Conservation (phyloP, 1,140 invertebrate species). For the Hycleus cichorii region DNA sequence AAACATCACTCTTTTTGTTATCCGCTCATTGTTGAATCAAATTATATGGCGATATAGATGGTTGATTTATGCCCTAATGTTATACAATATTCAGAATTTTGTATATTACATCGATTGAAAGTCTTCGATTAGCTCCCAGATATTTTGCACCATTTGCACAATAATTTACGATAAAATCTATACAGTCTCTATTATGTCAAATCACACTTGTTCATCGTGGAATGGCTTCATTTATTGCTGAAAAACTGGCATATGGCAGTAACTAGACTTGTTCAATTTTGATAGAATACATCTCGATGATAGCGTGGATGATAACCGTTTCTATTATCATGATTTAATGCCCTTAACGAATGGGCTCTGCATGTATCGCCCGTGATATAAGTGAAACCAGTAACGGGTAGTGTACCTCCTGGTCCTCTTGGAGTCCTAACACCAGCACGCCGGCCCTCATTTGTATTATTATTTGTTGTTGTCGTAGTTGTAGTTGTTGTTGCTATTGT, state of each 20-base stretch:
- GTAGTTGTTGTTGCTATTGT: too few relatives aligned
- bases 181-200: conserved; percentile 36
- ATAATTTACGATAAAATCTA: conserved; percentile 1
- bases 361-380: conserved; percentile 61
- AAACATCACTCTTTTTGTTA: conserved; percentile 11
- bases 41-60: too few relatives aligned
- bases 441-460: conserved; percentile 39
- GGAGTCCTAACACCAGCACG: conserved; percentile 46
- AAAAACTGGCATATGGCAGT: not conserved
- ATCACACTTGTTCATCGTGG: conserved; percentile 33
- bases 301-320: conserved; percentile 35
- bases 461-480: too few relatives aligned
- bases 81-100: too few relatives aligned
- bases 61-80: too few relatives aligned
- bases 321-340: conserved; percentile 28
- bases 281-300: conserved; percentile 5
- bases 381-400: conserved; percentile 65
- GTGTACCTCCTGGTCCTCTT: conserved; percentile 51
- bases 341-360: conserved; percentile 37
- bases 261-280: too few relatives aligned
- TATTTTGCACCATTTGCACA: too few relatives aligned
- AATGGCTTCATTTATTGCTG: conserved; percentile 40
- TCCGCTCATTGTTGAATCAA: too few relatives aligned
- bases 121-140: too few relatives aligned
- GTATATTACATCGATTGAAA: too few relatives aligned